Evolutionary conservation across 2,888 invertebrate species (phyloP).

Genomic region (Noctua janthe): DNA sequence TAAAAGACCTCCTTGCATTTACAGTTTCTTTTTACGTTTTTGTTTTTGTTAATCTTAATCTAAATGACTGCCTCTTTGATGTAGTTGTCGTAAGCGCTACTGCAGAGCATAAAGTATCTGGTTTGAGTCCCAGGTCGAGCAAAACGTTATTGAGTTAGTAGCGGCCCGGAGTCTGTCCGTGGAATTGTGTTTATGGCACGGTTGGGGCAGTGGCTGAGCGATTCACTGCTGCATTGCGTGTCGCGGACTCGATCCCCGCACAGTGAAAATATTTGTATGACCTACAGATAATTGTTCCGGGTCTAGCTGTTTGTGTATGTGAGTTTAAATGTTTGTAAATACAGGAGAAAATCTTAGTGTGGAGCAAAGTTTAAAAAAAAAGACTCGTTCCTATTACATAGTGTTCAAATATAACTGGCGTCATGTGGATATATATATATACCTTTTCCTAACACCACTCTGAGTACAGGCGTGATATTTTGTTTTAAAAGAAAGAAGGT

Average conservation of each 20-base stretch:
- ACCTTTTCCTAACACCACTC: too few species aligned
- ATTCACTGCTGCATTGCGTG: not conserved
- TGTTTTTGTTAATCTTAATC: not conserved
- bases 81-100: not conserved
- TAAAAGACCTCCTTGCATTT: constrained; percentile 7
- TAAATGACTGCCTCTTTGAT: not conserved
- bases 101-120: not conserved
- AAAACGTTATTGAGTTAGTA: not conserved
- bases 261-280: not conserved
- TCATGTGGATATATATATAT: too few species aligned
- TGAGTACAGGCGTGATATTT: not conserved
- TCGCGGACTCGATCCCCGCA: not conserved
- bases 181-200: not conserved
- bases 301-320: not conserved
- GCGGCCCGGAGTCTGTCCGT: not conserved
- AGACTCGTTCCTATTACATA: not conserved
- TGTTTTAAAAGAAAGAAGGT: not conserved
- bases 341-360: not conserved
- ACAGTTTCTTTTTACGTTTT: constrained; percentile 12
- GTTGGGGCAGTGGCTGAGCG: not conserved
- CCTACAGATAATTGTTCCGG: not conserved
- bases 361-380: too few species aligned
- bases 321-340: not conserved
- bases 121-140: not conserved
- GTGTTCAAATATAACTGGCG: not conserved